Percentiles rank a stretch among this genome's conserved stretches.
Conservation (phyloP, 1,140 invertebrate species). For the Drosophila parabipectinata region DNA sequence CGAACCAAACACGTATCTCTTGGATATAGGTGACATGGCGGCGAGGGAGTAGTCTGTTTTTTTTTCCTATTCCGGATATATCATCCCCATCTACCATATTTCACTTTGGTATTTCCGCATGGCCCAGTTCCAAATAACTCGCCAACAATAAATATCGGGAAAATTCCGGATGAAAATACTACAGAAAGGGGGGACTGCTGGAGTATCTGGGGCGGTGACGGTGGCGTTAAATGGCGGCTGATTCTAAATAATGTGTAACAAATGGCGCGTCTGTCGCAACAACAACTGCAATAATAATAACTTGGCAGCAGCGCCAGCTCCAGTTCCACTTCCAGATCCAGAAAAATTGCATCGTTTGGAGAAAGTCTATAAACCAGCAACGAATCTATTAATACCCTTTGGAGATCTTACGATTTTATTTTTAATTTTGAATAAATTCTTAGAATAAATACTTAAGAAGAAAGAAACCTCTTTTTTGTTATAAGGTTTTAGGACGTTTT, state of each 20-base stretch:
- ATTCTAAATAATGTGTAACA: conserved; percentile 77
- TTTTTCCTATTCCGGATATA: conserved; percentile 43
- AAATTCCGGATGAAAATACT: conserved; percentile 47
- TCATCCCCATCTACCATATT: conserved; percentile 42
- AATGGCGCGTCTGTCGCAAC: conserved; percentile 72
- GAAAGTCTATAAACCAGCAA: not conserved
- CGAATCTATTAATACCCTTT: no score
- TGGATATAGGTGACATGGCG: not conserved
- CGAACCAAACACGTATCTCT: not conserved
- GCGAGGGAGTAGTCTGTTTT: conserved; percentile 4
- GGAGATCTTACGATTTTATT: no score
- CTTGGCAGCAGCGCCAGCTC: conserved; percentile 39
- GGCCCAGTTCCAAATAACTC: conserved; percentile 58
- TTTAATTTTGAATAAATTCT: no score
- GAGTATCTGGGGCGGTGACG: conserved; percentile 1
- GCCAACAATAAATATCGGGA: conserved; percentile 62
- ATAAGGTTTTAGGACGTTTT: no score
- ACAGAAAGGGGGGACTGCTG: conserved; percentile 12
- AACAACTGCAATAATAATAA: conserved; percentile 73
- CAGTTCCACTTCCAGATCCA: not conserved
- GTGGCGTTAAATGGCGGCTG: conserved; percentile 30
- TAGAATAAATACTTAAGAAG: no score
- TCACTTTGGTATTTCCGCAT: conserved; percentile 62
- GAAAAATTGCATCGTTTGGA: not conserved
- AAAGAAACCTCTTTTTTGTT: no score